These are phyloP conservation scores for Colaptes auratus DNA, from an alignment of 2,113 vertebrate species.

Conservation along the genomic window DNA sequence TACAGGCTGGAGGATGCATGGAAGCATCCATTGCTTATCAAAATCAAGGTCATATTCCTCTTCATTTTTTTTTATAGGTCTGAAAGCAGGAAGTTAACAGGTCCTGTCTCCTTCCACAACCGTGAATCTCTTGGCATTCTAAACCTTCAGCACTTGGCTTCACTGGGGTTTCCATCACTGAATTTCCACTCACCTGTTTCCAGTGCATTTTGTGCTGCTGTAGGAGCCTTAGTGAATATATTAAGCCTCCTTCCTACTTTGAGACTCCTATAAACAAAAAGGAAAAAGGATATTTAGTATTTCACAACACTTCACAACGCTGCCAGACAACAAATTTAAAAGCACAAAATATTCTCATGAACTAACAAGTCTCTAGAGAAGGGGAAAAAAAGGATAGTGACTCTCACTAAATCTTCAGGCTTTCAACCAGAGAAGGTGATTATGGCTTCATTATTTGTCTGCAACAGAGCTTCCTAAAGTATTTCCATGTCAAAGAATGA, in stretches of 20 bases:
- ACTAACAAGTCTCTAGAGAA: background rate
- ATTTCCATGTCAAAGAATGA: background rate
- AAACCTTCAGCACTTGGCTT: slow-evolving; percentile 8
- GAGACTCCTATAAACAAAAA: slow-evolving; percentile 72
- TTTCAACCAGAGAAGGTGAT: slow-evolving; percentile 21
- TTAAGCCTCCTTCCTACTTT: slow-evolving; percentile 81
- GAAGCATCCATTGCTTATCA: background rate
- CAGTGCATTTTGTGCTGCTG: slow-evolving; percentile 40
- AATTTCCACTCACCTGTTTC: slow-evolving; percentile 79
- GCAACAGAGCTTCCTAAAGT: slow-evolving; percentile 54
- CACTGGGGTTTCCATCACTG: background rate
- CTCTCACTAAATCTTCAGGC: background rate
- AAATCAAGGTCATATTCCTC: background rate
- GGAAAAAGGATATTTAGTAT: slow-evolving; percentile 15
- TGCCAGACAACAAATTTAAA: slow-evolving; percentile 38
- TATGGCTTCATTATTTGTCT: slow-evolving; percentile 20
- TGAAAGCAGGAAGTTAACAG: background rate
- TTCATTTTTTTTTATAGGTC: background rate
- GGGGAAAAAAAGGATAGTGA: background rate
- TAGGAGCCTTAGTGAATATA: slow-evolving; percentile 79
- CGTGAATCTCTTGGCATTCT: background rate
- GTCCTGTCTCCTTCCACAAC: background rate
- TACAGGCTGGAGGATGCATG: no score
- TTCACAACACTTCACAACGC: slow-evolving; percentile 46
- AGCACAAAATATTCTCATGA: slow-evolving; percentile 50